A percentile compares a stretch with the other conserved stretches of the same genome.
Conservation (phyloP, 2,113 vertebrate genomes). For the Pachypanchax playfairii region DNA sequence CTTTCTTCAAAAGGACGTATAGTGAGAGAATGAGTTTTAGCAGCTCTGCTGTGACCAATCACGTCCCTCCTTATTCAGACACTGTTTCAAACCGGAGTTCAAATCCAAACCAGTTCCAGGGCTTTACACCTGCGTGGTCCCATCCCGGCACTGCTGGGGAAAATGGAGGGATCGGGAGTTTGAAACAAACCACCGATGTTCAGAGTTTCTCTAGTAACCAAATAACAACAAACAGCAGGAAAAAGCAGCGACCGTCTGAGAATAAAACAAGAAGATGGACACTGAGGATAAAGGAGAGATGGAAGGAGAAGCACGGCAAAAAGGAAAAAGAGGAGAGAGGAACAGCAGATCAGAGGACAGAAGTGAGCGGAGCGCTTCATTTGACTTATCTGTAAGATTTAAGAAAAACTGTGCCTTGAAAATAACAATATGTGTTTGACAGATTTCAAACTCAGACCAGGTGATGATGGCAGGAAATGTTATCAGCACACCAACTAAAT, state of each 20-base stretch:
- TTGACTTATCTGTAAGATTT: neutral
- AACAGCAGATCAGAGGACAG: slow-evolving; percentile 9
- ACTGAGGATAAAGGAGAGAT: slow-evolving; percentile 74
- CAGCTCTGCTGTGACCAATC: slow-evolving; percentile 1
- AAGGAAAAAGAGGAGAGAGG: slow-evolving; percentile 39
- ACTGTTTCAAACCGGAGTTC: slow-evolving; percentile 5
- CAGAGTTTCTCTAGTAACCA: slow-evolving; percentile 22
- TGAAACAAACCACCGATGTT: slow-evolving; percentile 20
- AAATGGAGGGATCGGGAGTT: slow-evolving; percentile 40
- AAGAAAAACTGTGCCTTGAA: neutral
- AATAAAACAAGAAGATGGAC: slow-evolving; percentile 74
- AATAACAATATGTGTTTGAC: slow-evolving; percentile 8
- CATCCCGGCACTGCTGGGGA: slow-evolving; percentile 1
- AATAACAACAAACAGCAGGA: slow-evolving; percentile 22
- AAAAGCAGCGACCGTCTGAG: slow-evolving; percentile 45
- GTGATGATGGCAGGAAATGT: slow-evolving; percentile 2
- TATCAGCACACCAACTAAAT: slow-evolving; percentile 17
- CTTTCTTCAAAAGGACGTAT: slow-evolving; percentile 38
- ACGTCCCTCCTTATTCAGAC: slow-evolving; percentile 7
- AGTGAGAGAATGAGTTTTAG: slow-evolving; percentile 7
- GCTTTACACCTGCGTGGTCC: slow-evolving; percentile 54
- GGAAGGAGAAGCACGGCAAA: slow-evolving; percentile 64
- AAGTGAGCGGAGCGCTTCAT: slow-evolving; percentile 52
- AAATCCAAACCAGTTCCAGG: slow-evolving; percentile 22
- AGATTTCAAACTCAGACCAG: slow-evolving; percentile 42